These are phyloP conservation scores for Molorchus minor DNA, from an alignment of 2,888 invertebrate genomes.

Conservation along the genomic window DNA sequence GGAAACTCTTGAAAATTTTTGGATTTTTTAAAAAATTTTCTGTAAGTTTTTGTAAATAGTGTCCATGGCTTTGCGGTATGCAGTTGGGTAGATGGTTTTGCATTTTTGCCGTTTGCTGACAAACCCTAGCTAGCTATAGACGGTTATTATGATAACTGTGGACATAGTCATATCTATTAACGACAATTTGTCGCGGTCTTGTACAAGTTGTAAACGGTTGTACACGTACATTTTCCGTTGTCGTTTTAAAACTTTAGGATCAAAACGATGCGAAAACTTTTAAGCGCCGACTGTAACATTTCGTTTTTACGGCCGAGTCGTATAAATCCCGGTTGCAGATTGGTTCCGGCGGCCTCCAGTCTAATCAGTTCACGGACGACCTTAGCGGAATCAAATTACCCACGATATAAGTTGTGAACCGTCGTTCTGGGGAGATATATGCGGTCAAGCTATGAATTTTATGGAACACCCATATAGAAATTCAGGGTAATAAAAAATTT, in stretches of 20 bases:
- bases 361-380: constrained; percentile 6
- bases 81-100: no score
- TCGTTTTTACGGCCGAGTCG: background rate
- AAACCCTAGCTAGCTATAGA: no score
- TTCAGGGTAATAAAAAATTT: constrained; percentile 12
- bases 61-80: no score
- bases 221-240: background rate
- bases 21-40: no score
- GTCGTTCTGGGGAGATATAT: constrained; percentile 8
- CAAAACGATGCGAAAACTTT: background rate
- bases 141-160: no score
- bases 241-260: background rate
- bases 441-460: constrained; percentile 8
- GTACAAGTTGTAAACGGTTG: no score
- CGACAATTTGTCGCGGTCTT: no score
- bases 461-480: constrained; percentile 15
- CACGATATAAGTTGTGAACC: constrained; percentile 2
- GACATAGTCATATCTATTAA: no score
- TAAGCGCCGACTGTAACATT: background rate
- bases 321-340: background rate
- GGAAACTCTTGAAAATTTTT: no score
- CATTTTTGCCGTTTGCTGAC: no score
- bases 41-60: no score
- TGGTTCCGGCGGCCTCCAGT: background rate
- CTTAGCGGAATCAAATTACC: constrained; percentile 8